Evolutionary conservation across 2,888 invertebrate species (phyloP).

Genomic region (Drosophila hamatofila): DNA sequence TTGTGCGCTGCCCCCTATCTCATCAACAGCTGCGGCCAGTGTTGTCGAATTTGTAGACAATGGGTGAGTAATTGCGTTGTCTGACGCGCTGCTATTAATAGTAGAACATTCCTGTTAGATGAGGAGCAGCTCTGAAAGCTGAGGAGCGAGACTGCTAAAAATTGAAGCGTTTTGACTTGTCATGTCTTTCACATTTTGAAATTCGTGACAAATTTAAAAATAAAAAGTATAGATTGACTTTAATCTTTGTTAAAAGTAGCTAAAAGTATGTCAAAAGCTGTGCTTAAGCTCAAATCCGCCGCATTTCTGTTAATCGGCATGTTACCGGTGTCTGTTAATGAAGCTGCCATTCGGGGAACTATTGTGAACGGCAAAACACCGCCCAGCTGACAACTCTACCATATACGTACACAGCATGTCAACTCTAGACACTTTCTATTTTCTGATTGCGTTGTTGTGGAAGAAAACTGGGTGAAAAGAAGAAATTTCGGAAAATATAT

Average conservation of each 20-base stretch:
- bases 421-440: slow-evolving; percentile 82
- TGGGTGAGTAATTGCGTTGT: slow-evolving; percentile 5
- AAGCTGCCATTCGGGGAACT: not conserved
- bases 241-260: not conserved
- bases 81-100: not conserved
- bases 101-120: slow-evolving; percentile 1
- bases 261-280: not conserved
- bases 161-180: not conserved
- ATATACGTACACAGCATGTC: slow-evolving; percentile 26
- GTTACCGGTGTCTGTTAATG: slow-evolving; percentile 4
- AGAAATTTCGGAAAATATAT: slow-evolving; percentile 32
- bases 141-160: not conserved
- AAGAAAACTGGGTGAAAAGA: slow-evolving; percentile 66
- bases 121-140: slow-evolving; percentile 12
- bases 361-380: slow-evolving; percentile 17
- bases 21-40: slow-evolving; percentile 41
- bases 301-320: slow-evolving; percentile 19
- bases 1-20: slow-evolving; percentile 22
- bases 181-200: not conserved
- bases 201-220: too few species aligned
- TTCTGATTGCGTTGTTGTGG: slow-evolving; percentile 82
- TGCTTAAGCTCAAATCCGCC: not conserved
- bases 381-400: slow-evolving; percentile 44
- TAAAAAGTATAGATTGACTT: not conserved
- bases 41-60: slow-evolving; percentile 4